Base-by-base conservation (phyloP, 2,113 vertebrate species). In the Dasyprocta punctata region DNA sequence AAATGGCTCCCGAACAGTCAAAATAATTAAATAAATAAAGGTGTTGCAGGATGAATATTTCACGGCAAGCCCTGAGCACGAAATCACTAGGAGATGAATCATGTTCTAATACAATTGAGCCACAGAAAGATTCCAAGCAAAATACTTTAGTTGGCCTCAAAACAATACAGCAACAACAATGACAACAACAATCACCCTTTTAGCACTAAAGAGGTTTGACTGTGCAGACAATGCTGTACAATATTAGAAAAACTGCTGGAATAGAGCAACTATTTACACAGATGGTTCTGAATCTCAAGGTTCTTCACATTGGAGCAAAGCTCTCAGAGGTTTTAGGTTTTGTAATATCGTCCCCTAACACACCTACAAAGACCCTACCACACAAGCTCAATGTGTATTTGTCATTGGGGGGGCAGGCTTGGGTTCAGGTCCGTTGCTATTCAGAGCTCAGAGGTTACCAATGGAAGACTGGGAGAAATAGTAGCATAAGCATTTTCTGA, bases 1-100 rank as follows among this genome's bases (percentile, higher is more conserved):
- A 99, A 98, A 99, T 99, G 99, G 99, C 99, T 98, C 84, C 98
- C 95, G 69, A 98, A 96, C 95, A 98, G 97, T 92, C n/a, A 28
- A 33, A 92, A 91, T 78, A 94, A 98, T 94, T 97, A 98, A 97
- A 94, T 97, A 97, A 93, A 97, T 98, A 95, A 96, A 97, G 97
- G 77, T 96, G 78, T 96, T 98, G 96, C 98, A 98, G 96, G 93
- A 98, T 98, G 96, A 96, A 81, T 95, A 96, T 97, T 98, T 98
- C 87, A 80, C 92, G 95, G 98, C 97, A 93, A 38, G 33, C 92
- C 97, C 93, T 90, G 92, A 98, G 96, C 96, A 96, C 11, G 11
- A 92, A 97, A 83, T 63, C 81, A 95, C 24, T 75, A 75, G 44
- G 89, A 97, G 71, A 95, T 60, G 78, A 89, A 61, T 94, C 90